Evolutionary conservation across 2,888 invertebrate genomes (phyloP).

Genomic region (Stenchaetothrips biformis): DNA sequence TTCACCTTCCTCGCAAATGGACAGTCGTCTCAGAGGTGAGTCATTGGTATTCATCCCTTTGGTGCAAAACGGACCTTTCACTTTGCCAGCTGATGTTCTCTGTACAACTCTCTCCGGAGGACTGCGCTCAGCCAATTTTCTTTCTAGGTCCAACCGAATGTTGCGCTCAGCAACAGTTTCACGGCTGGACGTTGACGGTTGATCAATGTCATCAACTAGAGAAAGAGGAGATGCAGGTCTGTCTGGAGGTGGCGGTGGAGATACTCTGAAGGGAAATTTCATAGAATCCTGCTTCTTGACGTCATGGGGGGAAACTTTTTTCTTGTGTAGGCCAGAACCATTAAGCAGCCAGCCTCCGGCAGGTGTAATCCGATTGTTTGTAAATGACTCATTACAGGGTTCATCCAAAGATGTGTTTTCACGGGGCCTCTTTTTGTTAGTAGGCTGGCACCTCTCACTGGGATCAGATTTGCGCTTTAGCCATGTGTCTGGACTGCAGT

Average conservation of each 20-base stretch:
- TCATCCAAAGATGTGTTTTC: background rate
- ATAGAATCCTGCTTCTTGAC: background rate
- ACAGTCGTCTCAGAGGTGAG: background rate
- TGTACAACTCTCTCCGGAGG: conserved; percentile 3
- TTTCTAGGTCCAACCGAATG: background rate
- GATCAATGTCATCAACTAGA: conserved; percentile 3
- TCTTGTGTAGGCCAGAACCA: background rate
- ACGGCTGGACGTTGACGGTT: background rate
- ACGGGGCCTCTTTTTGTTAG: background rate
- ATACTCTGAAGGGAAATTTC: conserved; percentile 8
- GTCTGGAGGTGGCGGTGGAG: background rate
- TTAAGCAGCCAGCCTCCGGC: background rate
- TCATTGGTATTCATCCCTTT: conserved; percentile 9
- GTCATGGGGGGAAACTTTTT: background rate
- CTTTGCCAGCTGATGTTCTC: background rate
- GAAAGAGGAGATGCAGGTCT: background rate
- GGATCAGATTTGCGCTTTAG: background rate
- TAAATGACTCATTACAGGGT: background rate
- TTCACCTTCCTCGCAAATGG: background rate
- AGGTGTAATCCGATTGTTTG: background rate
- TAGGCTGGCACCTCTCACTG: background rate
- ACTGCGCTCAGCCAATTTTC: background rate
- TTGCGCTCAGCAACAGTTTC: conserved; percentile 14
- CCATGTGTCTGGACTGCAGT: background rate
- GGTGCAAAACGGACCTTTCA: background rate